These are phyloP conservation scores for Melieria picta DNA, from an alignment of 2,888 invertebrate genomes.

Conservation along the genomic window DNA sequence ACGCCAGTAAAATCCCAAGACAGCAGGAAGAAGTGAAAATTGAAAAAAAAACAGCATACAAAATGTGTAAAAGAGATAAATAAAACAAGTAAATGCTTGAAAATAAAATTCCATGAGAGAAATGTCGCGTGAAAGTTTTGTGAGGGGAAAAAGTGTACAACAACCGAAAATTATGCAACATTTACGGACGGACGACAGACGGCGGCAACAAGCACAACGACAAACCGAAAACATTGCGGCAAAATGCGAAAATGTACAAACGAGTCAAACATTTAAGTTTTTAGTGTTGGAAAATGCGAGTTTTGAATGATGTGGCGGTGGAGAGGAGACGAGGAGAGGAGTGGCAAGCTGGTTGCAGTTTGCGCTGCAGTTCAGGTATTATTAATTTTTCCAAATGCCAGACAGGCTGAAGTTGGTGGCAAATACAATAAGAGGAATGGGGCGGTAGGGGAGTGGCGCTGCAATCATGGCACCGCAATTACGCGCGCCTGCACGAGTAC, in stretches of 20 bases:
- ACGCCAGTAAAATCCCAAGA: slow-evolving; percentile 25
- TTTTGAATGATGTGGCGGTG: no score
- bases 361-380: no score
- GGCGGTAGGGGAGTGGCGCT: no score
- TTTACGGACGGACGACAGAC: not conserved
- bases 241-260: not conserved
- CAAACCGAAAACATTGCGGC: not conserved
- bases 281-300: no score
- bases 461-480: no score
- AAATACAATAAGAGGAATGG: no score
- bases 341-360: no score
- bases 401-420: no score
- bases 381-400: no score
- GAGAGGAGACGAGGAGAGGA: no score
- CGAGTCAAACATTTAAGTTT: no score
- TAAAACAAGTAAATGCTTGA: not conserved
- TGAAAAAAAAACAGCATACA: slow-evolving; percentile 5
- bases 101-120: slow-evolving; percentile 32
- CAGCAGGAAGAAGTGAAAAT: slow-evolving; percentile 31
- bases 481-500: no score
- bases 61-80: slow-evolving; percentile 4
- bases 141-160: slow-evolving; percentile 5
- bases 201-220: not conserved
- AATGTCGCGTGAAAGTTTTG: slow-evolving; percentile 37
- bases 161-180: slow-evolving; percentile 29